Conservation (phyloP, 2,113 vertebrate genomes). For the Oreochromis tanganicae region DNA sequence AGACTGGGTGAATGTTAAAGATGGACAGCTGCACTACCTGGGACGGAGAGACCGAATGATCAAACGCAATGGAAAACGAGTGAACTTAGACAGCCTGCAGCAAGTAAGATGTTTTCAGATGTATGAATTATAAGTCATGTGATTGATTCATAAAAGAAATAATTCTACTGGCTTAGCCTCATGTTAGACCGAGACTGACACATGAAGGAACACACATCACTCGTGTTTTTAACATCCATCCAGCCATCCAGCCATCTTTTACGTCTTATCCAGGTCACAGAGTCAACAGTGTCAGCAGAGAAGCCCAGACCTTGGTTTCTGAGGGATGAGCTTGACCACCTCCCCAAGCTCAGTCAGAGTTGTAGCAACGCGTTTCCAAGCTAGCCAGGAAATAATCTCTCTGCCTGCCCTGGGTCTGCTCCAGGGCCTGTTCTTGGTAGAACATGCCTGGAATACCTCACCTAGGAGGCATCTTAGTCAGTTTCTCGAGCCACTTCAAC, state of each 20-base stretch:
- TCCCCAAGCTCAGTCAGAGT: not conserved
- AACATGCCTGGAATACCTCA: not conserved
- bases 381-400: not conserved
- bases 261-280: not conserved
- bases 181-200: not conserved
- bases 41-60: constrained; percentile 88
- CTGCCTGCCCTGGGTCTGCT: not conserved
- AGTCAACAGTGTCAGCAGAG: accelerated
- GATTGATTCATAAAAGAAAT: not conserved
- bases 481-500: accelerated
- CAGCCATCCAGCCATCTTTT: not conserved
- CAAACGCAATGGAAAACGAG: constrained; percentile 86
- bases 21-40: constrained; percentile 76
- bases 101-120: constrained; percentile 65
- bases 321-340: not conserved
- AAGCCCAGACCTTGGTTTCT: accelerated
- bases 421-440: not conserved
- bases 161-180: not conserved
- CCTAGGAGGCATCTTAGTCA: not conserved
- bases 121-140: not conserved
- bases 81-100: constrained; percentile 82
- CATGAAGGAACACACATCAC: accelerated
- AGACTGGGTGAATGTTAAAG: constrained; percentile 81
- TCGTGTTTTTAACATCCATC: not conserved
- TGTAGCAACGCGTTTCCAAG: accelerated